Conservation (phyloP, 2,797 vertebrate species). For the Pantherophis vulpinus region DNA sequence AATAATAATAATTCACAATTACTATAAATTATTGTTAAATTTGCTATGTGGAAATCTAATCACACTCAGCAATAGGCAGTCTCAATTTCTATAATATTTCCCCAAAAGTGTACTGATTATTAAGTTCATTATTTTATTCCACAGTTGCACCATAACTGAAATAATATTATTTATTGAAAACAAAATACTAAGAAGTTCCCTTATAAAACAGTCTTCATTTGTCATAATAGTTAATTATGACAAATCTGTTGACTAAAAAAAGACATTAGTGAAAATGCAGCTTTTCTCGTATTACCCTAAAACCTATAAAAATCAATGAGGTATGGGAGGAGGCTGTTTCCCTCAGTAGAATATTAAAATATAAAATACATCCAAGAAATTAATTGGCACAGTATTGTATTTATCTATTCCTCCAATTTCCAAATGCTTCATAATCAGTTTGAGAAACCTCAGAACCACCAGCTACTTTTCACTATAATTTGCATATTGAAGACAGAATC, state of each 20-base stretch:
- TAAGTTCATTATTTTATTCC: neutral
- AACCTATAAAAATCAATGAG: conserved; percentile 62
- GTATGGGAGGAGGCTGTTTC: neutral
- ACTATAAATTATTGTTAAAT: neutral
- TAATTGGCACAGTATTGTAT: conserved; percentile 17
- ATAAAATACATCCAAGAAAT: neutral
- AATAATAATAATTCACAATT: neutral
- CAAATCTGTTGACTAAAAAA: conserved; percentile 43
- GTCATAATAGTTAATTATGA: conserved; percentile 47
- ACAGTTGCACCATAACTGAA: neutral
- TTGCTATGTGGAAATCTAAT: neutral
- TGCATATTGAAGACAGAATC: neutral
- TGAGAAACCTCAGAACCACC: neutral
- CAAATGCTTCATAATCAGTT: conserved; percentile 27
- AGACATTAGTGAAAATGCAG: conserved; percentile 53
- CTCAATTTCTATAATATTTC: neutral
- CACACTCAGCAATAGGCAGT: neutral
- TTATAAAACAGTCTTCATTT: conserved; percentile 46
- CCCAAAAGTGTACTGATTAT: neutral
- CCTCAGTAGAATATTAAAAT: conserved; percentile 33
- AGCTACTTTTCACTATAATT: neutral
- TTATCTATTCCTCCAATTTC: neutral
- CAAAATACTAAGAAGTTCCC: conserved; percentile 22
- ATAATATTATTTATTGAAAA: conserved; percentile 23
- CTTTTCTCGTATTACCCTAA: conserved; percentile 56